Conservation (phyloP, 2,888 invertebrate species). For the Xestia sexstrigata region DNA sequence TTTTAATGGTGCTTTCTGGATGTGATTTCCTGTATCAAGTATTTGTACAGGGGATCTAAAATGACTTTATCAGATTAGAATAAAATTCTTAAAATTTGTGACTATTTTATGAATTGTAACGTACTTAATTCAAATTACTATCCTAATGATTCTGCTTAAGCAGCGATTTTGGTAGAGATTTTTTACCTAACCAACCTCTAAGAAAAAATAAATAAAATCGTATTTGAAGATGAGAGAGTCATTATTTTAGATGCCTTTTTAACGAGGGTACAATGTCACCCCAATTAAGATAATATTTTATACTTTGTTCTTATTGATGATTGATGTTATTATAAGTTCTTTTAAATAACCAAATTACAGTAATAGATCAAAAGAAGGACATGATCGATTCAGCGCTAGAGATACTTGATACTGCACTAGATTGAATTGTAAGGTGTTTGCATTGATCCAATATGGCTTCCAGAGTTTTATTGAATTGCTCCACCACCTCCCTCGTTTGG, state of each 20-base stretch:
- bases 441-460: too few relatives aligned
- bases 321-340: not conserved
- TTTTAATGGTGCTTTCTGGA: not conserved
- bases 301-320: not conserved
- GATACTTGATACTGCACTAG: not conserved
- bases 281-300: conserved; percentile 3
- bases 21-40: not conserved
- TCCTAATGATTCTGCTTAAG: too few relatives aligned
- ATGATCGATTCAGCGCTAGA: too few relatives aligned
- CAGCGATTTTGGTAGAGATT: not conserved
- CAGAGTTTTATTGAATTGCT: too few relatives aligned
- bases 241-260: conserved; percentile 7
- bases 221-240: not conserved
- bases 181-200: not conserved
- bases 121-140: too few relatives aligned
- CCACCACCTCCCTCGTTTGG: not conserved
- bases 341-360: not conserved
- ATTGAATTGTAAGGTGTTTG: too few relatives aligned
- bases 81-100: too few relatives aligned
- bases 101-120: too few relatives aligned
- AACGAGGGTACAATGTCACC: conserved; percentile 14
- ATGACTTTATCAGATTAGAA: not conserved
- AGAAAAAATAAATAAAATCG: not conserved
- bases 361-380: too few relatives aligned
- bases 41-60: not conserved